Base-by-base conservation (phyloP, 2,113 vertebrate genomes). In the Perognathus longimembris region DNA sequence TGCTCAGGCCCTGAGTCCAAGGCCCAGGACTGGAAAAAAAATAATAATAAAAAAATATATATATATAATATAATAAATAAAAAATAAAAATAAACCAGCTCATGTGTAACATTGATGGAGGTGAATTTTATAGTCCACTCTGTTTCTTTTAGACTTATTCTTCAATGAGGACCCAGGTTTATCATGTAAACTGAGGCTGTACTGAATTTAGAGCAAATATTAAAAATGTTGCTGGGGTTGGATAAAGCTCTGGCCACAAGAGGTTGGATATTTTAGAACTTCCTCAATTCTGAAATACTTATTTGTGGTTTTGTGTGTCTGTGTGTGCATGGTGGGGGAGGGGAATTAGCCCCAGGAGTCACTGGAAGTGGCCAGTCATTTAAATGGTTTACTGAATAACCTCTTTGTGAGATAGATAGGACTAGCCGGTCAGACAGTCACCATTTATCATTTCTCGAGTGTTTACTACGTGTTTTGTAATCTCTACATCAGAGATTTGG, bases 81-180 rank as follows among this genome's bases (percentile, higher is more conserved):
- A n/a, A n/a, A n/a, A n/a, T n/a, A n/a, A n/a, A n/a, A 94, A 54
- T 7, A 82, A 28, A 75, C 36, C 17, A 40, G 70, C 42, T 93
- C 64, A 18, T 11, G 15, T 82, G 74, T 0, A 54, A 54, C 50
- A 54, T 54, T 54, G 15, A 54, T 18, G 50, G 17, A 15, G 14
- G 50, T 54, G 50, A 54, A 15, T 18, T 54, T 54, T 54, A 40
- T 50, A 57, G 20, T 10, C 36, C 18, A 42, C 4, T 42, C 15
- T 50, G 10, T 28, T 50, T 21, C 32, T 24, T 85, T 80, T 15
- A 75, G 30, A n/a, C 50, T 63, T 20, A 79, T 14, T 6, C 3
- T 85, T 77, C 63, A 36, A n/a, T 64, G 70, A 22, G 80, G 88
- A 75, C 6, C 21, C 8, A 85, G 30, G 38, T 0, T 82, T 38